Conservation (phyloP, 2,797 vertebrate genomes). For the Saguinus oedipus region DNA sequence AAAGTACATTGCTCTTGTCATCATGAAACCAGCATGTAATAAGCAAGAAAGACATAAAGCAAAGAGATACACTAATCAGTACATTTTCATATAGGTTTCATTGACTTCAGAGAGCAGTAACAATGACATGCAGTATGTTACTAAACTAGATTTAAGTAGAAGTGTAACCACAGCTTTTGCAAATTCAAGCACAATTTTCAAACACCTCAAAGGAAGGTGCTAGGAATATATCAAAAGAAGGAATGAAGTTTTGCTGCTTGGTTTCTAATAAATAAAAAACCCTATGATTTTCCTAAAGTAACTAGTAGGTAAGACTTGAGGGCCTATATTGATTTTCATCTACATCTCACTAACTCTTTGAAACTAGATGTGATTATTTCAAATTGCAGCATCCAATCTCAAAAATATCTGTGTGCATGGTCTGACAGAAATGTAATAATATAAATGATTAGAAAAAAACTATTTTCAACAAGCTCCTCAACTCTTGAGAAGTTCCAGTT, state of each 20-base stretch:
- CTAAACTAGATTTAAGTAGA: neutral
- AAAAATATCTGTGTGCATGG: neutral
- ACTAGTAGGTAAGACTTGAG: neutral
- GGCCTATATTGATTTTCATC: neutral
- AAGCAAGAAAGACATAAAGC: neutral
- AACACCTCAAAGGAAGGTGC: neutral
- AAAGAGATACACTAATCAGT: neutral
- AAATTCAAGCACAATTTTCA: neutral
- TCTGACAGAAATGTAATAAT: neutral
- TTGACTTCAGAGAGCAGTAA: neutral
- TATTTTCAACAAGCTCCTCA: constrained; percentile 7
- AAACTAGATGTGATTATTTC: neutral
- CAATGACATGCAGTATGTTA: neutral
- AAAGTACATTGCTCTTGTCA: neutral
- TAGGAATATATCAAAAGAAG: neutral
- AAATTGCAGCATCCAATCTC: neutral
- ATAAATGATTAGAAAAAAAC: neutral
- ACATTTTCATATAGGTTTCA: neutral
- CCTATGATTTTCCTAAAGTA: neutral
- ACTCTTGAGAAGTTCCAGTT: neutral
- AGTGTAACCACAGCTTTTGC: neutral
- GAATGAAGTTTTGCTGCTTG: neutral
- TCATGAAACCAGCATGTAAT: neutral
- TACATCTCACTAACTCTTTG: neutral
- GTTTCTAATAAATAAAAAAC: neutral